A percentile compares a stretch with the other conserved stretches of the same genome.
phyloP scores from a whole-genome alignment of 2,888 invertebrate genomes.

The Apodemia mormo region DNA sequence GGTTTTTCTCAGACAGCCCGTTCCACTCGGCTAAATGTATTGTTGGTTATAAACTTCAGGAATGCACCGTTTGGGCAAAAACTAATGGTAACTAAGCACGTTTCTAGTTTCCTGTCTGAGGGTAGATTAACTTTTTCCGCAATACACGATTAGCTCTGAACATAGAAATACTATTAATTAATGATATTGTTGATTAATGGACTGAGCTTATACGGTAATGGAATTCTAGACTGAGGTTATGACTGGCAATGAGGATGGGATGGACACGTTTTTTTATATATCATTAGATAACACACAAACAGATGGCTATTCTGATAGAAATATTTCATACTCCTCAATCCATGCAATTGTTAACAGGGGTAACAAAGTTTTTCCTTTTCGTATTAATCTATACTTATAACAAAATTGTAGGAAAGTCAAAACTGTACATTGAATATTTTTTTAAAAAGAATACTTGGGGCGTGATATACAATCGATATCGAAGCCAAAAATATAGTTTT shows the following conservation, averaged over 20 bases:
- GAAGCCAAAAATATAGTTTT: no score
- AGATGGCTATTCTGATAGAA: no score
- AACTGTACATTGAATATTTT: no score
- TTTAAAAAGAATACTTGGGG: no score
- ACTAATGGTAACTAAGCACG: slow-evolving; percentile 11
- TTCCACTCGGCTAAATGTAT: slow-evolving; percentile 33
- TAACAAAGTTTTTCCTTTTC: no score
- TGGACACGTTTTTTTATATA: no score
- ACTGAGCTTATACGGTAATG: not conserved
- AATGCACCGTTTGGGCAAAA: slow-evolving; percentile 13
- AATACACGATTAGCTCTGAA: not conserved
- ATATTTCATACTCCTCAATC: no score
- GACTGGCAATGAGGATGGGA: not conserved
- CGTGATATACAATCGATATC: no score
- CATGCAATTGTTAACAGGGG: no score
- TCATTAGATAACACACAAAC: no score
- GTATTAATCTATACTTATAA: no score
- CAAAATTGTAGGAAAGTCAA: no score
- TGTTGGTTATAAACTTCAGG: slow-evolving; percentile 24
- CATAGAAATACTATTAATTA: not conserved
- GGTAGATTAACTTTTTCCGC: slow-evolving; percentile 9
- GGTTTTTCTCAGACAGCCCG: slow-evolving; percentile 30
- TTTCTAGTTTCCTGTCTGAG: slow-evolving; percentile 8
- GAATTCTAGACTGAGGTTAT: not conserved
- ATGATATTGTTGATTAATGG: slow-evolving; percentile 4